Conservation (phyloP, 1,140 invertebrate genomes). For the Chymomyza costata region DNA sequence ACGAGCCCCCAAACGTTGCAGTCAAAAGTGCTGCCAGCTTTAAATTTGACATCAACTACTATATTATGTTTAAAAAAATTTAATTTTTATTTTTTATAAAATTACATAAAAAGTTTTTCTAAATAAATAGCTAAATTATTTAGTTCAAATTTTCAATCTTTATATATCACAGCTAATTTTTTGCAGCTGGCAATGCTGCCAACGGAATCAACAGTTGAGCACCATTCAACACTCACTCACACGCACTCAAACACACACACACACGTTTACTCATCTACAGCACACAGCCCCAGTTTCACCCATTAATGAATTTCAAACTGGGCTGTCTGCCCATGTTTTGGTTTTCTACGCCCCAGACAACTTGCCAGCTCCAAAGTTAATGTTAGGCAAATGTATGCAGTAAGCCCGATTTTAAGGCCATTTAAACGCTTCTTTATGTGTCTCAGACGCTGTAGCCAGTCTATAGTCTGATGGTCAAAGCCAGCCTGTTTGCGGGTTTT, state of each 20-base stretch:
- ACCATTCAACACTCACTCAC: slow-evolving; percentile 1
- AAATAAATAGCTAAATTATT: background rate
- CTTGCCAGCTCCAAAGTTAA: slow-evolving; percentile 33
- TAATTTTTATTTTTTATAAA: too few species aligned
- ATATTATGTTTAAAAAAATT: too few species aligned
- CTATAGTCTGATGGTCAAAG: slow-evolving; percentile 31
- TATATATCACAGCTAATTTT: too few species aligned
- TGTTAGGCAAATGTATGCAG: slow-evolving; percentile 33
- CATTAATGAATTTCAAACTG: slow-evolving; percentile 51
- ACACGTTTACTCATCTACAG: too few species aligned
- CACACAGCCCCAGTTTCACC: slow-evolving; percentile 18
- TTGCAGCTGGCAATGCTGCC: slow-evolving; percentile 40
- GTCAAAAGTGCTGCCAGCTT: slow-evolving; percentile 43
- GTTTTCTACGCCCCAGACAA: slow-evolving; percentile 16
- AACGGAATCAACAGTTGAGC: slow-evolving; percentile 47
- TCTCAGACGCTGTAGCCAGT: too few species aligned
- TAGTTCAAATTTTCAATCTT: background rate
- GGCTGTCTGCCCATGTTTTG: slow-evolving; percentile 16
- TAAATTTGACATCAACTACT: slow-evolving; percentile 8
- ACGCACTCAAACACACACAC: too few species aligned
- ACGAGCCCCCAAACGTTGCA: slow-evolving; percentile 69
- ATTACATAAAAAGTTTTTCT: too few species aligned
- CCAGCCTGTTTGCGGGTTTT: slow-evolving; percentile 41
- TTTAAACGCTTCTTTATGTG: slow-evolving; percentile 13
- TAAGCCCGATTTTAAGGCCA: slow-evolving; percentile 12